Conservation (phyloP, 2,113 vertebrate species). For the Phaethornis superciliosus region DNA sequence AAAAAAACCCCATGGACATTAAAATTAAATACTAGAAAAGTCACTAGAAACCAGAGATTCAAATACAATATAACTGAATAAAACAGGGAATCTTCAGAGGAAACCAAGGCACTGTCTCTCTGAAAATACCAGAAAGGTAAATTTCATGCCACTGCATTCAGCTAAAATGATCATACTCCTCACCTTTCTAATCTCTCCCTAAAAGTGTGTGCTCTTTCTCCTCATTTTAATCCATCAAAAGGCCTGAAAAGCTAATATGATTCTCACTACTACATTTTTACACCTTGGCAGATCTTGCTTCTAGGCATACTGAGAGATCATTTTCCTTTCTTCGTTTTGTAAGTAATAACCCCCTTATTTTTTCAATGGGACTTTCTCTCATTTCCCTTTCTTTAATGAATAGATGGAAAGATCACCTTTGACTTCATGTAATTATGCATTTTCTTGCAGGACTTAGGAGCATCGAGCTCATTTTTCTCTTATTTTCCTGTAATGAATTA, state of each 20-base stretch:
- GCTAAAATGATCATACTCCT: background rate
- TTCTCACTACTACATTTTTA: background rate
- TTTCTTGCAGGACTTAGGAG: background rate
- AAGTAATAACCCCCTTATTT: slow-evolving; percentile 39
- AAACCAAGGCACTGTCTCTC: background rate
- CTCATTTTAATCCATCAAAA: background rate
- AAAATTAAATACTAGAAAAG: background rate
- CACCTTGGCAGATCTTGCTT: background rate
- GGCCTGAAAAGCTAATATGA: background rate
- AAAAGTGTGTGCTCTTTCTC: background rate
- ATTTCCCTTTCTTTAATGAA: slow-evolving; percentile 12
- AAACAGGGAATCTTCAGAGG: background rate
- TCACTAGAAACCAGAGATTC: background rate
- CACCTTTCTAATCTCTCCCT: background rate
- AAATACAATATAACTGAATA: background rate
- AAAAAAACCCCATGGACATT: no score
- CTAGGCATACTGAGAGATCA: background rate
- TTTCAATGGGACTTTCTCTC: background rate
- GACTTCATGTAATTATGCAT: slow-evolving; percentile 11
- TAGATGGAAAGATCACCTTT: slow-evolving; percentile 1
- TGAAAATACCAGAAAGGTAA: background rate
- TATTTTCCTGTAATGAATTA: background rate
- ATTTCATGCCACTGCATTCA: background rate
- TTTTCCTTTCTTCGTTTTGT: slow-evolving; percentile 4
- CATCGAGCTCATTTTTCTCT: background rate